These are phyloP conservation scores for Andrena trimmerana DNA, from an alignment of 2,888 invertebrate species.

Conservation along the genomic window DNA sequence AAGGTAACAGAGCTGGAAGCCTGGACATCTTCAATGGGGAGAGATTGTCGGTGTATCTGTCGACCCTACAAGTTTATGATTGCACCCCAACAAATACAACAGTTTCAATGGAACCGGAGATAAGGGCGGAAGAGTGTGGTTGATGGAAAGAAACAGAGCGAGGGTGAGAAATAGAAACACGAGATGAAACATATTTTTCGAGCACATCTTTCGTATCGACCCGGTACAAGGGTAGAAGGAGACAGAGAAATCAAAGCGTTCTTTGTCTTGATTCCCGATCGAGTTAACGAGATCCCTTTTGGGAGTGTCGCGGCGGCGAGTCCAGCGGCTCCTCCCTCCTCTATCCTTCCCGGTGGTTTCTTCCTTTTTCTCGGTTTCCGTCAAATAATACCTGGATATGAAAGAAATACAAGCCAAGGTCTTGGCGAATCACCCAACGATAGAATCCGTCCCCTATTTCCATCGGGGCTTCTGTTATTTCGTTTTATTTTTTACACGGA, in stretches of 20 bases:
- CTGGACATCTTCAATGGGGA: background rate
- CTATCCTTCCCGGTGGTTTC: background rate
- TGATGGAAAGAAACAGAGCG: background rate
- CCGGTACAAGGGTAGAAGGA: constrained; percentile 26
- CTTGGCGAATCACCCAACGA: constrained; percentile 20
- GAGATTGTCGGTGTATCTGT: background rate
- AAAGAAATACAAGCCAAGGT: constrained; percentile 36
- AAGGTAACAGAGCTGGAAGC: no score
- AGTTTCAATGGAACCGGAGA: background rate
- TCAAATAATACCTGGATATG: constrained; percentile 52
- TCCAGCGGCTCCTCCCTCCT: constrained; percentile 12
- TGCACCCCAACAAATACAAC: background rate
- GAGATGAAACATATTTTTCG: constrained; percentile 39
- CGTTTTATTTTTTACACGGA: background rate
- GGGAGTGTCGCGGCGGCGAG: constrained; percentile 38
- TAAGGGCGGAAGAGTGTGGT: constrained; percentile 1
- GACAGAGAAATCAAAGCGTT: constrained; percentile 48
- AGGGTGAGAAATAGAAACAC: constrained; percentile 5
- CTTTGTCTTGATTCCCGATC: constrained; percentile 50
- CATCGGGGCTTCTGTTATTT: constrained; percentile 26
- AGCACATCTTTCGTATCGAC: constrained; percentile 47
- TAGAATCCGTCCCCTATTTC: constrained; percentile 34
- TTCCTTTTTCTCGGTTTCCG: constrained; percentile 3
- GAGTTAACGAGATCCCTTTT: constrained; percentile 61
- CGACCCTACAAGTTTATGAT: constrained; percentile 3